Evolutionary conservation across 1,140 invertebrate species (phyloP), one percentile per base, ranked within the genome.

Genomic region (Ceratina japonica): DNA sequence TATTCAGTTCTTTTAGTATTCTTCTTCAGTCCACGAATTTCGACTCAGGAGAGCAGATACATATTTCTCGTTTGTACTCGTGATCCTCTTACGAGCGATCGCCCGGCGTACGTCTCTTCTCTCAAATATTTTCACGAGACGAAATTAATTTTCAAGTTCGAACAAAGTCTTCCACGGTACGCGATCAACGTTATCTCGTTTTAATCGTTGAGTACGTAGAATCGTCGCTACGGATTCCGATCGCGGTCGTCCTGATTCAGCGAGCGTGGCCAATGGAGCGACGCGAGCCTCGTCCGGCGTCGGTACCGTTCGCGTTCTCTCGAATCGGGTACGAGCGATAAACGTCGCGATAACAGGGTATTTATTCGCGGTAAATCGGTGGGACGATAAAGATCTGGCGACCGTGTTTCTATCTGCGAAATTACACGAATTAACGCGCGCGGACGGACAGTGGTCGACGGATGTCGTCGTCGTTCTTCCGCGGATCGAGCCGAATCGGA

Each of bases 321-420:
- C 59, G 20, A 80, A 77, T 80, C 61, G 44, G 37, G n/a, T 20
- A 24, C 27, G 27, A 18, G 18, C 24, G 80, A 82, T 74, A 82
- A 72, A 63, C 77, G 70, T 22, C 51, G 51, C 44, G 75, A 83
- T 83, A 80, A 52, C 52, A 13, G 51, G n/a, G 54, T 51, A 10
- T 37, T 80, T 84, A 73, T 72, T 64, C 68, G 18, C 63, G 44
- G 54, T 49, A 72, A 83, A 63, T 80, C 74, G 58, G 58, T 63
- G 31, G 12, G 5, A 18, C 27, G 63, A 73, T 83, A 77, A 66
- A 24, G 22, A 71, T 82, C 54, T 31, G 24, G 24, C 24, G 56
- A 73, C 49, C 49, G 22, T 12, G 52, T 37, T 63, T 51, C 18
- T n/a, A 52, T 37, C 13, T n/a, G n/a, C 54, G 63, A 75, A 75